Evolutionary conservation across 2,113 vertebrate species (phyloP), one percentile per base, ranked within the genome.

Genomic region (Turdus rufiventris): DNA sequence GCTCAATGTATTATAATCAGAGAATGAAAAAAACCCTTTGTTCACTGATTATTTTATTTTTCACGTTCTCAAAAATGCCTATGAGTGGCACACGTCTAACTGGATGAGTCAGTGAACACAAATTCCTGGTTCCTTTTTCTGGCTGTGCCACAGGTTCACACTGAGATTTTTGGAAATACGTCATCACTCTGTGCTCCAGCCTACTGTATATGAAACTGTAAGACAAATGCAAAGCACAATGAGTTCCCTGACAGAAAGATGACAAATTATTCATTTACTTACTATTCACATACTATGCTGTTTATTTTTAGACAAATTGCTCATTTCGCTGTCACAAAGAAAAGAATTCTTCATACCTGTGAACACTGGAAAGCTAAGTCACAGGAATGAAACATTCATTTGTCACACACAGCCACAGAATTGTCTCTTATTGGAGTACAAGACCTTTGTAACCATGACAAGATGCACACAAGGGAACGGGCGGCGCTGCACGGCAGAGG

Each of bases 221-320:
- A 68, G 14, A 61, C 18, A 84, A 71, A 60, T 54, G 51, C 38
- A 85, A 94, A 93, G 63, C 71, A 93, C 60, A 62, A 16, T 40
- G 43, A 88, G 51, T 70, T 58, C 67, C 31, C 18, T 88, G 71
- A 80, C 71, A 85, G 47, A 93, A 93, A 62, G 63, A 89, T 85
- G 73, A 89, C 5, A 79, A 83, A 85, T 56, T 82, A 80, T 90
- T 94, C 34, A 70, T 83, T 85, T 94, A 70, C n/a, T 83, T 85
- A 74, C 85, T 95, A 90, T 90, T 90, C 34, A 83, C 2, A 12
- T 54, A 80, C 63, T 91, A 88, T 3, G 2, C 33, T 73, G 45
- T 71, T 82, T 93, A 93, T 80, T 95, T 91, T 86, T 95, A 93
- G 88, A 40, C n/a, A 70, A 88, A 71, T 56, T 67, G 16, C 34